A percentile compares a stretch with the other conserved stretches of the same genome.
phyloP scores from a whole-genome alignment of 2,888 invertebrate species.

The Allophyes oxyacanthae region DNA sequence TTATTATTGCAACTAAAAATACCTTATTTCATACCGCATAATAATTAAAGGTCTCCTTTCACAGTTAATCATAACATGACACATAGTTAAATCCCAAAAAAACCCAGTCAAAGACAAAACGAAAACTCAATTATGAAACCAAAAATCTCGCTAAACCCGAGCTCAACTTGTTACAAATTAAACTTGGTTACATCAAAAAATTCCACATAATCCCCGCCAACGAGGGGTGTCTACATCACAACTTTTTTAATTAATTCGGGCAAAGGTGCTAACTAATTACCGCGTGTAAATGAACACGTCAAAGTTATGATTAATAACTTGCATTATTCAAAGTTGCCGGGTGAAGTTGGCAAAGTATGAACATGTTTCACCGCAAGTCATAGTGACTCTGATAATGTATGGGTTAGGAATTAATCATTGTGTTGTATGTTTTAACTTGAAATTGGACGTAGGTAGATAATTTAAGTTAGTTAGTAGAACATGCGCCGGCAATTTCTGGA shows the following conservation, averaged over 20 bases:
- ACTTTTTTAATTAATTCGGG: constrained; percentile 70
- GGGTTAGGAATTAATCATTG: constrained; percentile 43
- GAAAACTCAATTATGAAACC: constrained; percentile 44
- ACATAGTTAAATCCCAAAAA: constrained; percentile 12
- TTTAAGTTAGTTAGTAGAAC: background rate
- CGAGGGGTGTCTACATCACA: constrained; percentile 48
- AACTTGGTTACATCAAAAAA: constrained; percentile 42
- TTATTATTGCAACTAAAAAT: too few species aligned
- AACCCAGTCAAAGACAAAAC: constrained; percentile 17
- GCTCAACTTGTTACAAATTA: constrained; percentile 42
- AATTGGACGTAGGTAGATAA: background rate
- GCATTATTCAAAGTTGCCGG: constrained; percentile 56
- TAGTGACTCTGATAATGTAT: constrained; percentile 23
- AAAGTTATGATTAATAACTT: constrained; percentile 62
- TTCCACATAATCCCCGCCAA: constrained; percentile 33
- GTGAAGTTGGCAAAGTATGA: constrained; percentile 26
- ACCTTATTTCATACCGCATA: background rate
- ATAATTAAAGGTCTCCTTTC: background rate
- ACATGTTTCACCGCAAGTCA: constrained; percentile 43
- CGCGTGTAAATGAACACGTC: constrained; percentile 60
- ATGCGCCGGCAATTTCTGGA: too few species aligned
- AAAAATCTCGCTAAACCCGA: constrained; percentile 27
- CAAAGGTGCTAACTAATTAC: constrained; percentile 70
- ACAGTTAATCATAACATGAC: constrained; percentile 19
- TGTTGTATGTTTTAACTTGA: constrained; percentile 26